Evolutionary conservation across 2,113 vertebrate genomes (phyloP).

Genomic region (Sterna hirundo): DNA sequence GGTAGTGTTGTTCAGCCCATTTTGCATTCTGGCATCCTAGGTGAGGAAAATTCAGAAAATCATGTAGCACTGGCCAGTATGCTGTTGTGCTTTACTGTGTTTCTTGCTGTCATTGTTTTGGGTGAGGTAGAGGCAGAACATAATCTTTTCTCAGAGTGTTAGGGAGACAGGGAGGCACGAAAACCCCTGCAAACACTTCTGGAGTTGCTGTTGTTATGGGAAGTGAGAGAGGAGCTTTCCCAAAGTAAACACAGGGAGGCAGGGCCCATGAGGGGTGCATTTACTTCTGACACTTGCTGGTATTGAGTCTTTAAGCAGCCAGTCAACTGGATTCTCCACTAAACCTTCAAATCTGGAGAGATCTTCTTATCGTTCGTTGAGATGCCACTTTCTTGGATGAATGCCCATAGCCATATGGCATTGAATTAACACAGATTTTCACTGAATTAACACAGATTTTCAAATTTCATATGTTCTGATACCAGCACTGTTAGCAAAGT

Average conservation of each 20-base stretch:
- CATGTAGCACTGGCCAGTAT: not conserved
- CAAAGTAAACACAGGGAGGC: not conserved
- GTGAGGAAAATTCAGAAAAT: not conserved
- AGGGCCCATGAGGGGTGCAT: not conserved
- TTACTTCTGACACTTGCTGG: not conserved
- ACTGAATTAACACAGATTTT: constrained; percentile 50
- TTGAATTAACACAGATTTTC: constrained; percentile 47
- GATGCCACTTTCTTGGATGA: constrained; percentile 44
- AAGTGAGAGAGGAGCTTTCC: not conserved
- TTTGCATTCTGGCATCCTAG: not conserved
- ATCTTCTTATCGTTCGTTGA: constrained; percentile 4
- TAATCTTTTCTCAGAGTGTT: not conserved
- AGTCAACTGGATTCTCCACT: not conserved
- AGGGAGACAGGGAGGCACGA: not conserved
- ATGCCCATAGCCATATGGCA: constrained; percentile 49
- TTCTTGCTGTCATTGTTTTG: not conserved
- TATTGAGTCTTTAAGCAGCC: not conserved
- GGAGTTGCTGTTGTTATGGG: not conserved
- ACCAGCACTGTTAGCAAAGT: not conserved
- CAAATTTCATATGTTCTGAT: constrained; percentile 23
- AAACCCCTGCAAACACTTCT: not conserved
- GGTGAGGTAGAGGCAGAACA: not conserved
- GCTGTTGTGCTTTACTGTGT: not conserved
- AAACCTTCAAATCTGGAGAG: constrained; percentile 11
- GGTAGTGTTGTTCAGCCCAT: not conserved